Percentiles rank a stretch among this genome's conserved stretches.
These are phyloP conservation scores for Leptinotarsa haldemani DNA, from an alignment of 2,888 invertebrate genomes.

Conservation along the genomic window DNA sequence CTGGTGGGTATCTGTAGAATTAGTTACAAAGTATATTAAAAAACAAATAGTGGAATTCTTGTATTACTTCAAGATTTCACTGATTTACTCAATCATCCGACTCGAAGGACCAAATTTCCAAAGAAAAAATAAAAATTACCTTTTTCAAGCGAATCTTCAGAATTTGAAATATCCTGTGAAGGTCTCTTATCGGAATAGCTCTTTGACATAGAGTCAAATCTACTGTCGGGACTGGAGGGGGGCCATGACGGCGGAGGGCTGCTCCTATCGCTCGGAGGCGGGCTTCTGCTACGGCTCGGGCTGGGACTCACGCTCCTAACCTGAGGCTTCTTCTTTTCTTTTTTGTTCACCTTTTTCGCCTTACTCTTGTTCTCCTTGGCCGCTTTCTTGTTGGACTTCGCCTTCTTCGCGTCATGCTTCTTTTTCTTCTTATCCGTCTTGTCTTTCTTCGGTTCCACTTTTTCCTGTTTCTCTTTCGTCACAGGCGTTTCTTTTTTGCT, in stretches of 20 bases:
- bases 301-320: slow-evolving; percentile 52
- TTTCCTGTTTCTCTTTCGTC: slow-evolving; percentile 39
- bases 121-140: slow-evolving; percentile 33
- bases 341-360: slow-evolving; percentile 50
- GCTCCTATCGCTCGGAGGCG: slow-evolving; percentile 55
- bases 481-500: slow-evolving; percentile 20
- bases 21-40: too few relatives aligned
- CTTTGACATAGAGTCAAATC: slow-evolving; percentile 51
- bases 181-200: slow-evolving; percentile 41
- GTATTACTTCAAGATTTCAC: too few relatives aligned
- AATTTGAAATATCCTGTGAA: slow-evolving; percentile 46
- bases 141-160: slow-evolving; percentile 48
- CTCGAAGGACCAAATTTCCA: not conserved
- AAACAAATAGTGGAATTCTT: too few relatives aligned
- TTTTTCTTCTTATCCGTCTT: slow-evolving; percentile 36
- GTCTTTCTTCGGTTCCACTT: slow-evolving; percentile 37
- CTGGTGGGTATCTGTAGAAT: not conserved
- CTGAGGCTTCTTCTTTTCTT: slow-evolving; percentile 52
- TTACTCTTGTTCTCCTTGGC: slow-evolving; percentile 47
- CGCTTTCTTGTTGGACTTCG: slow-evolving; percentile 31
- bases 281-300: slow-evolving; percentile 54
- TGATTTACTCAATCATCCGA: not conserved
- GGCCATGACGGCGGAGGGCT: slow-evolving; percentile 62
- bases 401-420: slow-evolving; percentile 57
- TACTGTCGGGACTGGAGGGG: slow-evolving; percentile 60